Evolutionary conservation across 2,113 vertebrate genomes (phyloP), one percentile per base, ranked within the genome.

Genomic region (Martes martes): DNA sequence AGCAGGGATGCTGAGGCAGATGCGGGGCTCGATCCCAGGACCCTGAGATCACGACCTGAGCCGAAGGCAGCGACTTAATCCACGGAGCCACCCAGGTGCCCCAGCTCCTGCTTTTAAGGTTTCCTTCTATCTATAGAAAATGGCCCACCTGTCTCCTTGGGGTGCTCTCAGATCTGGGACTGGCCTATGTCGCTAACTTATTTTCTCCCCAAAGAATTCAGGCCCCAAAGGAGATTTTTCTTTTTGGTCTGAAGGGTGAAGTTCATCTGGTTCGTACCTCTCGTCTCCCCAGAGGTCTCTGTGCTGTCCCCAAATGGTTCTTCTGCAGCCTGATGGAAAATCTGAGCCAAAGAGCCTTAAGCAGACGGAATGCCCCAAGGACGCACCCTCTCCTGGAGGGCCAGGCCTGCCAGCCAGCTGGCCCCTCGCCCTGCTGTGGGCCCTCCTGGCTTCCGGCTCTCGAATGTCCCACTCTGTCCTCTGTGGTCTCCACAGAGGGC

Each of bases 281-380:
- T 39, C 6, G 21, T 81, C 31, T n/a, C 86, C 71, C 42, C 42
- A 33, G 95, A 84, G 57, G 57, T 80, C 31, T 69, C 50, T 65
- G 33, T 19, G 26, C 67, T 23, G 39, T 28, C 93, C 94, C 57
- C 10, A 69, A 47, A 6, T 14, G 13, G 69, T 16, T 95, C 91
- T 84, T 83, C 45, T 71, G 61, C 63, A 80, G 42, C 55, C 69
- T 39, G 36, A 61, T 88, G 96, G 96, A 90, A 94, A 95, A 90
- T 78, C 63, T 45, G 88, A 94, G 80, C 57, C 19, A 1, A 19
- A 52, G 91, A 59, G 87, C 21, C n/a, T 7, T 21, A 33, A 59
- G 73, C 7, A 55, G 67, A 13, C 33, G 2, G 6, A 13, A 10
- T 9, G 18, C 86, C 65, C 78, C 7, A 59, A 83, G 87, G 83